Evolutionary conservation across 92 coral and sea anemone genomes (phyloP).

Genomic region (Porites divaricata): DNA sequence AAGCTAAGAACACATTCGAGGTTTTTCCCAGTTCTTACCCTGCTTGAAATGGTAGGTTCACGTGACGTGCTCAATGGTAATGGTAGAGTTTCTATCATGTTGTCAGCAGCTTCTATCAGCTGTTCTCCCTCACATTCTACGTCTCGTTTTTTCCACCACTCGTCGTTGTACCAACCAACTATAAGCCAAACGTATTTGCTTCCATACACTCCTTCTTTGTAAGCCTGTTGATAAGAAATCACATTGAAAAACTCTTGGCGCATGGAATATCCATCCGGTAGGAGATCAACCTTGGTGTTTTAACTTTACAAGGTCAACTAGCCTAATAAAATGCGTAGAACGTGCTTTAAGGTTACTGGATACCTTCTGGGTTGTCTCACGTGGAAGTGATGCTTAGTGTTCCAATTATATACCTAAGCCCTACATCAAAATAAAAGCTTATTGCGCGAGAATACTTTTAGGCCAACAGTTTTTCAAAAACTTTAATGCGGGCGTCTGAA

Average conservation of each 20-base stretch:
- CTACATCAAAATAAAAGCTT: background rate
- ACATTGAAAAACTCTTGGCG: no score
- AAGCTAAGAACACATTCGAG: no score
- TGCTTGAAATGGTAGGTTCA: constrained; percentile 45
- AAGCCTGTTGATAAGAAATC: constrained; percentile 56
- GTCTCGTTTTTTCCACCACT: constrained; percentile 67
- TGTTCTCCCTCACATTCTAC: constrained; percentile 67
- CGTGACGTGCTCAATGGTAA: constrained; percentile 50
- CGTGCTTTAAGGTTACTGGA: no score
- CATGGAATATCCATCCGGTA: no score
- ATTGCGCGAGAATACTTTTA: background rate
- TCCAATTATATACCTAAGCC: background rate
- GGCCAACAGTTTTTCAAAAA: background rate
- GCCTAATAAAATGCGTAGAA: no score
- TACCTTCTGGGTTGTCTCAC: background rate
- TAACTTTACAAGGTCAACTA: no score
- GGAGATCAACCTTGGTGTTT: no score
- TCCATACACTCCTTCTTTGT: constrained; percentile 68
- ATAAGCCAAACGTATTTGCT: constrained; percentile 80
- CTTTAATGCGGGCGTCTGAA: background rate
- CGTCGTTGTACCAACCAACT: constrained; percentile 80
- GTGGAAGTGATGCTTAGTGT: background rate
- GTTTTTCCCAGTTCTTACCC: constrained; percentile 10
- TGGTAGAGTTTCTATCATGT: constrained; percentile 70
- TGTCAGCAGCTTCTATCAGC: constrained; percentile 52